These are phyloP conservation scores for Drosophila antonietae DNA, from an alignment of 2,888 invertebrate genomes.

Conservation along the genomic window DNA sequence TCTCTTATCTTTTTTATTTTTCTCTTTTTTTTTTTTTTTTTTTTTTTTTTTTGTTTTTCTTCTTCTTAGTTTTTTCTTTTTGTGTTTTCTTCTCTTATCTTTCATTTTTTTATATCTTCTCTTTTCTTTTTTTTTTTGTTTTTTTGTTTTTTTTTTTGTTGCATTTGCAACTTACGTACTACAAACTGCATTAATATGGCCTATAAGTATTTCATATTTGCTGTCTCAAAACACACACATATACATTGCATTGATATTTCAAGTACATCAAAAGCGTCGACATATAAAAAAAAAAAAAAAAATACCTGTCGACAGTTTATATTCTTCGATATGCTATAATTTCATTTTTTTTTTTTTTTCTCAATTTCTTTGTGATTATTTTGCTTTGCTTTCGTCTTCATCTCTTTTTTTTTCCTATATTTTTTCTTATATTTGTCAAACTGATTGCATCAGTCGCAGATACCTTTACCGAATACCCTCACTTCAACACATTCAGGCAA, in stretches of 20 bases:
- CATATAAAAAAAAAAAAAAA: conserved; percentile 53
- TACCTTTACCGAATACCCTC: conserved; percentile 13
- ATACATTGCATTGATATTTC: conserved; percentile 22
- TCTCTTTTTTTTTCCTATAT: neutral
- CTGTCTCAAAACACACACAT: conserved; percentile 29
- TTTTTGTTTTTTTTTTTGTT: conserved; percentile 22
- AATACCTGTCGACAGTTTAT: conserved; percentile 20
- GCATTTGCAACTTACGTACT: conserved; percentile 58
- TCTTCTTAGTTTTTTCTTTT: conserved; percentile 1
- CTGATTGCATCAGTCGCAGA: conserved; percentile 60
- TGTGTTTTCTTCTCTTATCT: neutral
- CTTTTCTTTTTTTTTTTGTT: neutral
- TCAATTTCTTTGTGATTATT: conserved; percentile 9
- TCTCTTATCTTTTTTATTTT: neutral
- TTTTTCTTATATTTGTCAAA: conserved; percentile 15
- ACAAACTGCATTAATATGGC: conserved; percentile 78
- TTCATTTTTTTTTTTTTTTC: conserved; percentile 29
- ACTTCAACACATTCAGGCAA: conserved; percentile 1
- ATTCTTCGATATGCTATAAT: conserved; percentile 47
- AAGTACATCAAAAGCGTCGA: conserved; percentile 39
- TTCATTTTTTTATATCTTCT: conserved; percentile 31
- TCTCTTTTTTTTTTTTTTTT: neutral
- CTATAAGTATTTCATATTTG: conserved; percentile 54
- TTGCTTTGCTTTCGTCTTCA: conserved; percentile 3
- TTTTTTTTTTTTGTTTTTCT: conserved; percentile 21